A percentile compares a stretch with the other conserved stretches of the same genome.
phyloP scores from a whole-genome alignment of 2,888 invertebrate genomes.

The Notodonta dromedarius region DNA sequence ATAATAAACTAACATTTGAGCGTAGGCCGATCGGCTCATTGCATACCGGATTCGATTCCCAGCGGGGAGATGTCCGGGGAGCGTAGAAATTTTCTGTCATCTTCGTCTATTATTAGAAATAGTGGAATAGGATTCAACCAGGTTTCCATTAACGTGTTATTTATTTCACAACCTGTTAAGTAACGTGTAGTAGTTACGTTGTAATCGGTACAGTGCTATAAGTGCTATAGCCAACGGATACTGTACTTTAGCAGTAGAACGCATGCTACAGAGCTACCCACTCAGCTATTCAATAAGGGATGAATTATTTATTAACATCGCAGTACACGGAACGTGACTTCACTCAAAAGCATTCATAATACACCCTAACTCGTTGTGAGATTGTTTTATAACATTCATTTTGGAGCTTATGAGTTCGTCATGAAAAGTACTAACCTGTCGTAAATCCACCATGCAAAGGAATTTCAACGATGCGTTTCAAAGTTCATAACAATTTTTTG shows the following conservation, averaged over 20 bases:
- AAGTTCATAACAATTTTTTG: background rate
- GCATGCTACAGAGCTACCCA: constrained; percentile 15
- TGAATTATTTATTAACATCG: constrained; percentile 19
- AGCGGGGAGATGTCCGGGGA: too few species aligned
- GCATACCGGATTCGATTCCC: too few species aligned
- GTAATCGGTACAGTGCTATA: background rate
- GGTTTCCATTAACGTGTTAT: too few species aligned
- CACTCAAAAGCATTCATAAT: background rate
- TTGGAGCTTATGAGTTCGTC: background rate
- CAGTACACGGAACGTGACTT: background rate
- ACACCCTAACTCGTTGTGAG: too few species aligned
- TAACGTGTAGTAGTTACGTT: background rate
- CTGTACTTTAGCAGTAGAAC: background rate
- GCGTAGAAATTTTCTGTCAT: too few species aligned
- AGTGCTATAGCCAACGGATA: background rate
- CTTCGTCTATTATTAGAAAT: too few species aligned
- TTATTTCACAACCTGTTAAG: too few species aligned
- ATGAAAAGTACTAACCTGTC: background rate
- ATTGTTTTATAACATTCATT: too few species aligned
- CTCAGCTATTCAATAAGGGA: constrained; percentile 20
- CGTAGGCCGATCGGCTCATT: too few species aligned
- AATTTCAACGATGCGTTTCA: background rate
- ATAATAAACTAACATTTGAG: too few species aligned
- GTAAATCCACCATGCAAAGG: background rate
- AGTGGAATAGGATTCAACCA: too few species aligned